These are phyloP conservation scores for Rhabdomys pumilio DNA, from an alignment of 2,797 vertebrate species.

Conservation along the genomic window DNA sequence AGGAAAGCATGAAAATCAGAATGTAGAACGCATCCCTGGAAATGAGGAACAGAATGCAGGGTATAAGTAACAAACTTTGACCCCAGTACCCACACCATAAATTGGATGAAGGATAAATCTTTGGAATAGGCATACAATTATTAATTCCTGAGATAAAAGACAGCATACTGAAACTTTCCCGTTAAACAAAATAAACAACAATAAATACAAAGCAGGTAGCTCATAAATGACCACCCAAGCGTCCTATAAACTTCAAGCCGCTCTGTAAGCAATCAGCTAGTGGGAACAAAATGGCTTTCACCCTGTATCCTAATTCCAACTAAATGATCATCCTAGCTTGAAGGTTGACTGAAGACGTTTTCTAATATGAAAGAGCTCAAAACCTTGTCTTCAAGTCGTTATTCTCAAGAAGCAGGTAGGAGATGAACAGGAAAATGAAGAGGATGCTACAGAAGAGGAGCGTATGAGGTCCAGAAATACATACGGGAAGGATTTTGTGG, in stretches of 20 bases:
- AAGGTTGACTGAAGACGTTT: not conserved
- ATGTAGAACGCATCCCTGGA: not conserved
- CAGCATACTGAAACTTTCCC: not conserved
- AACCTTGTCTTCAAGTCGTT: not conserved
- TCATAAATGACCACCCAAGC: not conserved
- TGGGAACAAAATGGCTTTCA: not conserved
- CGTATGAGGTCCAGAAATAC: not conserved
- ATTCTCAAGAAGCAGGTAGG: not conserved
- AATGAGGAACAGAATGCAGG: not conserved
- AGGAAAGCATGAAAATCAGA: not conserved
- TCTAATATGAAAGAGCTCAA: not conserved
- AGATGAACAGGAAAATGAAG: not conserved
- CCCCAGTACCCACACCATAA: not conserved
- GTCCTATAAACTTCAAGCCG: not conserved
- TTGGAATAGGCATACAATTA: not conserved
- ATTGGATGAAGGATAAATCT: not conserved
- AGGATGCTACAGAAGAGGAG: not conserved
- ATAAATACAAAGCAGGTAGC: not conserved
- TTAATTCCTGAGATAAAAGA: not conserved
- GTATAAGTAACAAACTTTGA: not conserved
- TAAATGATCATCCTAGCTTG: not conserved
- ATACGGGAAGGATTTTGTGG: not conserved
- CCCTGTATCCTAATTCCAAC: not conserved
- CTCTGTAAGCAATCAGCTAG: not conserved
- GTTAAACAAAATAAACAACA: not conserved